Percentiles rank a stretch among this genome's conserved stretches.
phyloP scores from a whole-genome alignment of 1,140 invertebrate species.

The Formica selysi region DNA sequence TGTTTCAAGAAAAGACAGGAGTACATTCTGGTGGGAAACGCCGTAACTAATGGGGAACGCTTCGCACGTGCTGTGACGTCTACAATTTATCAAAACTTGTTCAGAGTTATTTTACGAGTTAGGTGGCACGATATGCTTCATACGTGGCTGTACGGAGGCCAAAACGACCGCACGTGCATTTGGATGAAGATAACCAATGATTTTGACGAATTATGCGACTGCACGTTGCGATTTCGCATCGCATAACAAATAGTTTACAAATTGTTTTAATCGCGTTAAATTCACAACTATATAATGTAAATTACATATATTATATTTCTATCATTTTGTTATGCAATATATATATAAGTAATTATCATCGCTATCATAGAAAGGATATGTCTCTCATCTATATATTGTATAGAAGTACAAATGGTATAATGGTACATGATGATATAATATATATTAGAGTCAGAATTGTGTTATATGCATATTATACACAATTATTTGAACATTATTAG shows the following conservation, averaged over 20 bases:
- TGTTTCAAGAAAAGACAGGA: constrained; percentile 73
- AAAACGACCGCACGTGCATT: constrained; percentile 58
- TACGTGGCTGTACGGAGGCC: constrained; percentile 41
- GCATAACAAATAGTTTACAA: constrained; percentile 35
- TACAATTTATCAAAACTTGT: constrained; percentile 77
- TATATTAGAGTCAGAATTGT: neutral
- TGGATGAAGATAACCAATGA: constrained; percentile 58
- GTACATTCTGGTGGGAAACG: constrained; percentile 70
- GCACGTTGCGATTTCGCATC: constrained; percentile 34
- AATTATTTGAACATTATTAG: neutral
- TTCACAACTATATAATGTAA: neutral
- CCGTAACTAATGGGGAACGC: constrained; percentile 74
- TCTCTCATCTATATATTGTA: neutral
- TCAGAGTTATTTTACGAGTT: constrained; percentile 76
- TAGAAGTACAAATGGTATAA: neutral
- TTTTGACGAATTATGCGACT: constrained; percentile 57
- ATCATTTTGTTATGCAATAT: constrained; percentile 14
- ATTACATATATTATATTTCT: neutral
- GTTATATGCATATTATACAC: neutral
- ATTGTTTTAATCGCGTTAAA: constrained; percentile 52
- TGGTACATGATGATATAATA: neutral
- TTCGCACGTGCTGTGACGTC: constrained; percentile 76
- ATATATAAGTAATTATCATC: neutral
- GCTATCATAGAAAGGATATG: neutral
- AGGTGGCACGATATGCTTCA: constrained; percentile 70